Base-by-base conservation (phyloP, 2,888 invertebrate genomes). In the Abscondita cerata region DNA sequence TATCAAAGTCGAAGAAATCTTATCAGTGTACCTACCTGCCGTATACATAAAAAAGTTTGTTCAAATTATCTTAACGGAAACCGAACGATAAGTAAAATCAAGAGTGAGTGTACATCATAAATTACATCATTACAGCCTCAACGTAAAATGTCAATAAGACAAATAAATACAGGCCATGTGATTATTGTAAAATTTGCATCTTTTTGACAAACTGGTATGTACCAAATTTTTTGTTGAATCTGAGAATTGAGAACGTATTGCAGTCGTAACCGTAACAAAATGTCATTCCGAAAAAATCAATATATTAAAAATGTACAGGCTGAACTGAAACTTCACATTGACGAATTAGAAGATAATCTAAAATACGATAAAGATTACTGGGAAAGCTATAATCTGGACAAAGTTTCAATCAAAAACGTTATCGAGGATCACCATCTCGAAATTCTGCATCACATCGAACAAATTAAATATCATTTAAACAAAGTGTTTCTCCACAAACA, bases 381-480 rank as follows among this genome's bases (percentile, higher is more conserved):
- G 41, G n/a, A 44, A n/a, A 44, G 34, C 8, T 15, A 11, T 2
- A 44, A 34, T 9, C 11, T 40, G 2, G 58, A 58, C 11, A 18
- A 33, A 15, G 18, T n/a, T 1, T 18, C 40, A 13, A 15, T 52
- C 1, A 12, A 52, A 36, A 33, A 12, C 18, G 18, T 46, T 1
- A 52, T 58, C 1, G 19, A 52, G 9, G 3, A 34, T 36, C 58
- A 58, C n/a, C 31, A 34, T 8, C 16, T 9, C 1, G 47, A 52
- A 20, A 58, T 58, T 19, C 6, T 52, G 11, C 16, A 58, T 19
- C 58, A 58, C 18, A 3, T 46, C 1, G 19, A 19, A 8, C 46
- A 58, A 52, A 58, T 58, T 1, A 58, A 15, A n/a, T 44, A 58
- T 19, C 58, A 58, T 52, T 25, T 58, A 12, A 36, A 58, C 11